Percentiles rank a stretch among this genome's conserved stretches.
These are phyloP conservation scores for Clarias macrocephalus DNA, from an alignment of 2,113 vertebrate species.

Conservation along the genomic window DNA sequence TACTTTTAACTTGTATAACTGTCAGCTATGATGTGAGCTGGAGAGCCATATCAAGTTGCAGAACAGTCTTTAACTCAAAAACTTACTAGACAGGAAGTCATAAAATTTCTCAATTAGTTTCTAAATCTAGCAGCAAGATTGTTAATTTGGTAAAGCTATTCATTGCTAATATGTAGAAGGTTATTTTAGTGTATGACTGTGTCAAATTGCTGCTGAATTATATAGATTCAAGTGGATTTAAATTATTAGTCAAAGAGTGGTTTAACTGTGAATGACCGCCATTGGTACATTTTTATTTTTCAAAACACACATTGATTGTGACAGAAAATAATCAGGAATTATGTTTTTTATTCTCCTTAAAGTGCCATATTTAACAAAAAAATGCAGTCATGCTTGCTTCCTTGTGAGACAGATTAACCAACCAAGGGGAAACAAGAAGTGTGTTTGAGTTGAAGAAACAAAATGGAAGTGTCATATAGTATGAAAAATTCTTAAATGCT, in stretches of 20 bases:
- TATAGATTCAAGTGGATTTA: not conserved
- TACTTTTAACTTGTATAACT: not conserved
- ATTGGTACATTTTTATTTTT: not conserved
- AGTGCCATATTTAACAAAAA: not conserved
- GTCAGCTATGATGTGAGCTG: not conserved
- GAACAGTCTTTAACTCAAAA: too few species aligned
- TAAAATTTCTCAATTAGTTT: not conserved
- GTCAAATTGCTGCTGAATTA: not conserved
- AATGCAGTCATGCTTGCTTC: constrained; percentile 9
- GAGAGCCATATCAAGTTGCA: not conserved
- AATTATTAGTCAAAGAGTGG: too few species aligned
- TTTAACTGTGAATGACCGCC: not conserved
- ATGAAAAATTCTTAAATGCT: not conserved
- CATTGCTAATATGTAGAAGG: not conserved
- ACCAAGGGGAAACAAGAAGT: constrained; percentile 5
- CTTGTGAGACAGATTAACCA: constrained; percentile 21
- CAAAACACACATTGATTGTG: not conserved
- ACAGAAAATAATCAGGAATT: not conserved
- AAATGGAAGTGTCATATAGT: not conserved
- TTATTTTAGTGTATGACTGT: not conserved
- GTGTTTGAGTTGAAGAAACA: constrained; percentile 12
- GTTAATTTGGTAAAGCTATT: not conserved
- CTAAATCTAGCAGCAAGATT: not conserved
- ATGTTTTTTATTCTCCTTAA: not conserved
- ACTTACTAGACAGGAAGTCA: not conserved